Base-by-base conservation (phyloP, 1,140 invertebrate species). In the Notospermus geniculatus region DNA sequence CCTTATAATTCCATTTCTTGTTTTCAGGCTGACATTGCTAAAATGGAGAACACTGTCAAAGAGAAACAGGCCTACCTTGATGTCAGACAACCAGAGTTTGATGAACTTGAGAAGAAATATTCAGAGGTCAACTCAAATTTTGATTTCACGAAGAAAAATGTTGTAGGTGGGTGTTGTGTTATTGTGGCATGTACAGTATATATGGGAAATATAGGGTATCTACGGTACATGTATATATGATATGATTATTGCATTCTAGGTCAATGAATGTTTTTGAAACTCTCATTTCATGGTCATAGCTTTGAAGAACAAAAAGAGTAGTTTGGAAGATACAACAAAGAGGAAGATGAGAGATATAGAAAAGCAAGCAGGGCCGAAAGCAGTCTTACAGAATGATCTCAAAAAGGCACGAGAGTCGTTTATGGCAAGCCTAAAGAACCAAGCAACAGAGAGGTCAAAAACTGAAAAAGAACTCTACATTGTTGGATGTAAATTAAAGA, bases 361-460 rank as follows among this genome's bases (percentile, higher is more conserved):
- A 46, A 61, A 57, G 27, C 57, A 71, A 41, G 63, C 54, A 19
- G 46, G 28, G 32, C 74, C 76, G 17, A 39, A 78, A 74, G 72
- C 63, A 25, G 63, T 91, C 69, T 72, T 94, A 2, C 86, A 90
- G 63, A 82, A 80, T 54, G 88, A 90, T 69, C 81, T 90, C 13
- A 88, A 87, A 63, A 71, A 80, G 0, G 89, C 91, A 68, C 82
- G 85, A 22, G 83, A 83, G 2, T 83, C 86, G 46, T 74, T 85
- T 1, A 78, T 84, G 32, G 82, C 85, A 30, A 84, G 84, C 53
- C 69, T 87, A 1, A 87, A 88, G 64, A 84, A 87, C 59, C 70
- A 76, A 41, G 74, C 73, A 11, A 62, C 68, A 17, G 67, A 71
- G 11, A 70, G 66, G 13, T 62, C 72, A 28, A 60, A 63, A 9